Percentiles rank a stretch among this genome's conserved stretches.
Conservation (phyloP, 2,888 invertebrate species). For the Mythimna vitellina region DNA sequence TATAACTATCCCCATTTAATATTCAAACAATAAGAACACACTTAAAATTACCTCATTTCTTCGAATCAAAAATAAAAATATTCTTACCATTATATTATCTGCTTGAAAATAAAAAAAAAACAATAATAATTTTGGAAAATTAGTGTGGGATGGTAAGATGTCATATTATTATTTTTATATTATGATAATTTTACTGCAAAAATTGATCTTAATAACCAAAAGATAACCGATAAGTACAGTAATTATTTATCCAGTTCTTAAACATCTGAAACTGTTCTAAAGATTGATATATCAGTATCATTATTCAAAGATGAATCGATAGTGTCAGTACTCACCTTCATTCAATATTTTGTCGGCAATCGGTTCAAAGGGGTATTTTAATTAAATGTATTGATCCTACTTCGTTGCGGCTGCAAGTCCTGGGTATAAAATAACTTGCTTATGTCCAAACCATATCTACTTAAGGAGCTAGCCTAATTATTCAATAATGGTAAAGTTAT, state of each 20-base stretch:
- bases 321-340: slow-evolving; percentile 14
- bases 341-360: slow-evolving; percentile 18
- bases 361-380: slow-evolving; percentile 10
- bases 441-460: neutral
- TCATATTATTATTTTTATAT: too few relatives aligned
- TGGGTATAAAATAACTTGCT: neutral
- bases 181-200: neutral
- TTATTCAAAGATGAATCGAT: slow-evolving; percentile 25
- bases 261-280: slow-evolving; percentile 1
- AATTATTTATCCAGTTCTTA: neutral
- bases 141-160: too few relatives aligned
- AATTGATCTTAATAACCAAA: neutral
- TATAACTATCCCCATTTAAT: too few relatives aligned
- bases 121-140: too few relatives aligned
- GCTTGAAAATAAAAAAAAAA: too few relatives aligned
- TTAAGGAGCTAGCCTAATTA: neutral
- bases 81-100: too few relatives aligned
- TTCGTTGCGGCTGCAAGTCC: neutral
- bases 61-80: too few relatives aligned
- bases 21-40: too few relatives aligned
- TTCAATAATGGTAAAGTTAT: slow-evolving; percentile 9
- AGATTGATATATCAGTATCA: slow-evolving; percentile 6
- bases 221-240: neutral
- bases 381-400: neutral
- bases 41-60: too few relatives aligned